Percentiles rank a stretch among this genome's conserved stretches.
Conservation (phyloP, 2,797 vertebrate species). For the Lepilemur ruficaudatus region DNA sequence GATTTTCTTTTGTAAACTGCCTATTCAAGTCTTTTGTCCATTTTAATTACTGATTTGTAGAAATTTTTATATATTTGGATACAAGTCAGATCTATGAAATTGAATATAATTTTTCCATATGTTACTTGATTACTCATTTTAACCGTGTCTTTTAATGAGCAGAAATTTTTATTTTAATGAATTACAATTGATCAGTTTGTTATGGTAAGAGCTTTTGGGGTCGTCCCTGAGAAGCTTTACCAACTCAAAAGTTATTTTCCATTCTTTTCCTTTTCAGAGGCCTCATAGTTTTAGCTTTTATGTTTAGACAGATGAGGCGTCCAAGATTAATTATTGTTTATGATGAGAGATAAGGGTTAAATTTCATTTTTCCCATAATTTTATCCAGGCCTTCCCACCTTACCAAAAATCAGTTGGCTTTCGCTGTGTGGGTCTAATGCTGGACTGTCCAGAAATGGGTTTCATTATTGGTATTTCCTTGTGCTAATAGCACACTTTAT, state of each 20-base stretch:
- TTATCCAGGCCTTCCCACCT: not conserved
- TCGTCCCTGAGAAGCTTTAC: not conserved
- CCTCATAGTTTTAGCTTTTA: not conserved
- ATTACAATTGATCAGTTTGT: not conserved
- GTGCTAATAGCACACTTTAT: not conserved
- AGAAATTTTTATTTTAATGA: not conserved
- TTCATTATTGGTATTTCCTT: not conserved
- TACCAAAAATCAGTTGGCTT: not conserved
- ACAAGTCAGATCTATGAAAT: not conserved
- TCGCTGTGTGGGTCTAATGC: not conserved
- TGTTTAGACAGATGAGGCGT: not conserved
- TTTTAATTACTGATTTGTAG: not conserved
- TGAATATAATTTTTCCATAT: not conserved
- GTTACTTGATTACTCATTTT: not conserved
- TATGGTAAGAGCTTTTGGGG: not conserved
- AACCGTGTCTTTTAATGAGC: not conserved
- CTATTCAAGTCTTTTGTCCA: not conserved
- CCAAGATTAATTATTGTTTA: not conserved
- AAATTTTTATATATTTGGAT: not conserved
- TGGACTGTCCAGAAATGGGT: not conserved
- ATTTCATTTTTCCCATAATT: not conserved
- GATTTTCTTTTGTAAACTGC: not conserved
- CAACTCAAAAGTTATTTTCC: not conserved
- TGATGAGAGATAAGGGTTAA: not conserved
- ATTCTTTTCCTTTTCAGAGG: not conserved